Conservation (phyloP, 2,888 invertebrate genomes). For the Operophtera brumata region DNA sequence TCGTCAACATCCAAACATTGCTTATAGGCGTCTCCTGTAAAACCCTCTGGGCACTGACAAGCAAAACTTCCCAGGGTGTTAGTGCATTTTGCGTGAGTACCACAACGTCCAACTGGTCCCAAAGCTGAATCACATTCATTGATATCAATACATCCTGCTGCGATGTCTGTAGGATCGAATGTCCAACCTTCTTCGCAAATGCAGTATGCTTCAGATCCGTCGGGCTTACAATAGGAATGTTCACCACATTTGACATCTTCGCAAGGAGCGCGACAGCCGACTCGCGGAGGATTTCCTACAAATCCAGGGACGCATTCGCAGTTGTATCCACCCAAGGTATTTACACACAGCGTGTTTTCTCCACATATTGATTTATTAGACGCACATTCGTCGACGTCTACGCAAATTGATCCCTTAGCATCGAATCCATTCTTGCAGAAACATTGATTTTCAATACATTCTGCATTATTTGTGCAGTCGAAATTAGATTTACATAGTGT, state of each 20-base stretch:
- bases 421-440: conserved; percentile 94
- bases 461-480: conserved; percentile 95
- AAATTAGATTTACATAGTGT: conserved; percentile 92
- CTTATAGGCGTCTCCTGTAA: conserved; percentile 90
- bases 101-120: conserved; percentile 91
- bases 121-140: conserved; percentile 92
- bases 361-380: conserved; percentile 83
- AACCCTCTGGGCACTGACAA: conserved; percentile 92
- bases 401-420: conserved; percentile 88
- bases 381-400: conserved; percentile 90
- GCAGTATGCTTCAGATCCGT: conserved; percentile 93
- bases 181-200: conserved; percentile 97
- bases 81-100: conserved; percentile 89
- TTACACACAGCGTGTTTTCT: conserved; percentile 87
- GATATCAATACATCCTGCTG: conserved; percentile 94
- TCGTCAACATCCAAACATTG: conserved; percentile 93
- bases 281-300: conserved; percentile 89
- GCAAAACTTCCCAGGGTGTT: conserved; percentile 89
- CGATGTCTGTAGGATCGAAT: conserved; percentile 92
- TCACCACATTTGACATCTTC: conserved; percentile 94
- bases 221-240: conserved; percentile 93
- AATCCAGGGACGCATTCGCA: conserved; percentile 92
- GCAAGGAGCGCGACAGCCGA: conserved; percentile 93
- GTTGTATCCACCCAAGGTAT: conserved; percentile 88
- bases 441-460: conserved; percentile 93